A percentile compares a stretch with the other conserved stretches of the same genome.
Conservation (phyloP, 2,888 invertebrate genomes). For the Leucophora obtusa region DNA sequence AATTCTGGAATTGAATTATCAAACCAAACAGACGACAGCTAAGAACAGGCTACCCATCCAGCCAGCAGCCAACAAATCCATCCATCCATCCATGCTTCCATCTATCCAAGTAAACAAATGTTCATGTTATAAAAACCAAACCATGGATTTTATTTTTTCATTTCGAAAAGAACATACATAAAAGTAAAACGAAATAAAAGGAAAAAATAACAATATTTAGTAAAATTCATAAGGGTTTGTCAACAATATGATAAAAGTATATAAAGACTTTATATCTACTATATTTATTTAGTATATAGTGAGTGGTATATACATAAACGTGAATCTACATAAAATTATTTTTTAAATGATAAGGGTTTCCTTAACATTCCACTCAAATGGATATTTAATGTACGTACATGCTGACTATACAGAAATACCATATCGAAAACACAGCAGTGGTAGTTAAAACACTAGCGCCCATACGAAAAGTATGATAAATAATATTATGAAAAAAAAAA, state of each 20-base stretch:
- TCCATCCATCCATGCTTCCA: conserved; percentile 14
- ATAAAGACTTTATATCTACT: not conserved
- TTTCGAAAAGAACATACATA: conserved; percentile 16
- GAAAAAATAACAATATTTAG: not conserved
- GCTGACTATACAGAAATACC: not conserved
- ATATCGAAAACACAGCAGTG: conserved; percentile 13
- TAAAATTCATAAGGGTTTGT: conserved; percentile 44
- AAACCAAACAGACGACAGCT: conserved; percentile 37
- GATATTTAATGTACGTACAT: conserved; percentile 4
- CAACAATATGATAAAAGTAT: conserved; percentile 18
- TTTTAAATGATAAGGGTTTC: conserved; percentile 32
- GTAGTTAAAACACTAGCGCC: conserved; percentile 17
- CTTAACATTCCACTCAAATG: conserved; percentile 19
- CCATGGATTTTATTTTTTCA: conserved; percentile 22
- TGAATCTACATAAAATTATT: conserved; percentile 20
- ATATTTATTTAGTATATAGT: conserved; percentile 10
- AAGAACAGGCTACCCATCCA: not conserved
- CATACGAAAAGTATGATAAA: conserved; percentile 22
- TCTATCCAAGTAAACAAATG: conserved; percentile 27
- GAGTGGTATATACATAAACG: conserved; percentile 21
- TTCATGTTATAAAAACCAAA: conserved; percentile 21
- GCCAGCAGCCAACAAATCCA: conserved; percentile 19
- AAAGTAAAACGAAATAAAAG: conserved; percentile 13
- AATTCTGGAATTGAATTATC: conserved; percentile 58
- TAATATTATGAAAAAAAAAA: conserved; percentile 4